Conservation (phyloP, 2,888 invertebrate genomes). For the Drosophila rellima region DNA sequence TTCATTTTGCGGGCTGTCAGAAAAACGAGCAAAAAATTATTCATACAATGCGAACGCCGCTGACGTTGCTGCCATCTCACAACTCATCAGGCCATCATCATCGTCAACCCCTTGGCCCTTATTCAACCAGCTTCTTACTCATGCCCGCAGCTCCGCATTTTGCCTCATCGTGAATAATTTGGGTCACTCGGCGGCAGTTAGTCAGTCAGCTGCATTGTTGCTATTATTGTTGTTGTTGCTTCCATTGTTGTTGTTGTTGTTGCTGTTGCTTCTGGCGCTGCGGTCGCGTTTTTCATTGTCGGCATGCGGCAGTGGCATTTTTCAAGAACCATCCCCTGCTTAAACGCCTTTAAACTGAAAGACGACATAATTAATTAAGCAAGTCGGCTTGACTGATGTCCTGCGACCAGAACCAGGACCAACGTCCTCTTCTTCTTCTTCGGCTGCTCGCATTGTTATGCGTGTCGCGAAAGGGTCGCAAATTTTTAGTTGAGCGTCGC, state of each 20-base stretch:
- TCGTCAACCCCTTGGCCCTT: constrained; percentile 21
- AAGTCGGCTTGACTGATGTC: constrained; percentile 75
- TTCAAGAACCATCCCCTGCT: constrained; percentile 64
- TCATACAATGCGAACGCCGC: constrained; percentile 62
- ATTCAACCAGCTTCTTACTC: constrained; percentile 14
- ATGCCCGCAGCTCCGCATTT: constrained; percentile 7
- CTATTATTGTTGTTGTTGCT: constrained; percentile 27
- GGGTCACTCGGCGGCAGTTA: constrained; percentile 81
- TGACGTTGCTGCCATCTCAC: constrained; percentile 43
- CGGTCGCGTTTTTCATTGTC: constrained; percentile 82
- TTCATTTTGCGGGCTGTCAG: constrained; percentile 59
- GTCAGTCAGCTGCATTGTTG: constrained; percentile 80
- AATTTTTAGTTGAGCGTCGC: constrained; percentile 54
- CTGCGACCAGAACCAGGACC: constrained; percentile 19
- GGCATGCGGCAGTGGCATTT: constrained; percentile 80
- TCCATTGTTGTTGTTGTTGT: constrained; percentile 33
- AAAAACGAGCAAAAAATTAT: constrained; percentile 72
- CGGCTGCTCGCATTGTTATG: constrained; percentile 63
- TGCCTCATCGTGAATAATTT: constrained; percentile 76
- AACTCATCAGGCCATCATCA: constrained; percentile 35
- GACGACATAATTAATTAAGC: constrained; percentile 82
- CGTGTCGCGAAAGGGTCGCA: constrained; percentile 69
- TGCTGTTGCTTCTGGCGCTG: constrained; percentile 51
- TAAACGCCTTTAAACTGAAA: constrained; percentile 81
- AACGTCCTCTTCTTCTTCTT: background rate